Evolutionary conservation across 2,797 vertebrate genomes (phyloP).

Genomic region (Acrossocheilus fasciatus): DNA sequence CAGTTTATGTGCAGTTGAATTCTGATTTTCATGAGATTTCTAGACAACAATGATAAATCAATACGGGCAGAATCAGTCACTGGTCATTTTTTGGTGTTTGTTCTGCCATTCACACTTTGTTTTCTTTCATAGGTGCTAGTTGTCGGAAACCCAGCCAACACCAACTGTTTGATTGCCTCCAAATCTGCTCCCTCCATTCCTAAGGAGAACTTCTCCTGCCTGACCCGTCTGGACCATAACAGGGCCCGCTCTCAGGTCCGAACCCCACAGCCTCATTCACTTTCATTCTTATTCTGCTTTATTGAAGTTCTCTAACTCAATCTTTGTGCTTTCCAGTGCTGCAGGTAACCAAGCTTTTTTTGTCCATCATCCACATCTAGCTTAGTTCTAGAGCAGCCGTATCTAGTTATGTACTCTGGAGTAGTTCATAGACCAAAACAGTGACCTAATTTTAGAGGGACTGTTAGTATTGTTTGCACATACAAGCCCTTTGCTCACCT

Average conservation of each 20-base stretch:
- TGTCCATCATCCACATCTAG: neutral
- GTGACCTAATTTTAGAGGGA: neutral
- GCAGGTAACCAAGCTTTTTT: conserved; percentile 15
- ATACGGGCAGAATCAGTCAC: neutral
- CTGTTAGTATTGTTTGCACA: neutral
- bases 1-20: neutral
- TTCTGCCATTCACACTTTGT: neutral
- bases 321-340: conserved; percentile 16
- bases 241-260: conserved; percentile 92
- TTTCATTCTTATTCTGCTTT: conserved; percentile 15
- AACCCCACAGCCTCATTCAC: neutral
- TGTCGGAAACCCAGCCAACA: conserved; percentile 97
- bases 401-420: neutral
- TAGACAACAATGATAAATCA: neutral
- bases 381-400: neutral
- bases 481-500: neutral
- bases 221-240: conserved; percentile 97
- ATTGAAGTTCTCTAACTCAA: neutral
- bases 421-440: neutral
- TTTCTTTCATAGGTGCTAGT: conserved; percentile 86
- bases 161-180: conserved; percentile 93
- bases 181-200: conserved; percentile 96
- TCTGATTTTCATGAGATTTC: neutral
- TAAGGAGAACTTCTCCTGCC: conserved; percentile 96
- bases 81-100: neutral